Conservation (phyloP, 2,888 invertebrate species). For the Rhagium mordax region DNA sequence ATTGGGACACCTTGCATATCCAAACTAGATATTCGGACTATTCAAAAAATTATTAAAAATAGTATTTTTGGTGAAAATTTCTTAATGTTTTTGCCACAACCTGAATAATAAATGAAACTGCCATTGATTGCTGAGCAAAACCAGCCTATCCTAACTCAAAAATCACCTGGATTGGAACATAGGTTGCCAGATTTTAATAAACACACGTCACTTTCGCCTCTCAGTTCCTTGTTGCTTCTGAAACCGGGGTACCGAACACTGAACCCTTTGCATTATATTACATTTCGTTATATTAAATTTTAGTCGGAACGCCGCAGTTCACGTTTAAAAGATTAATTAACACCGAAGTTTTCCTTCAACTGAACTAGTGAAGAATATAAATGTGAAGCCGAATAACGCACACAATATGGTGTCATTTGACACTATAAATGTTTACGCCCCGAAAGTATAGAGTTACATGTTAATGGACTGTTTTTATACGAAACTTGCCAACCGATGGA, state of each 20-base stretch:
- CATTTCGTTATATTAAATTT: not conserved
- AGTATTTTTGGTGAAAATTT: too few species aligned
- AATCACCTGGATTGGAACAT: too few species aligned
- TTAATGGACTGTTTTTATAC: not conserved
- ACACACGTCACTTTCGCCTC: not conserved
- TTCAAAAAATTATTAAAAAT: too few species aligned
- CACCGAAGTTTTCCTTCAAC: not conserved
- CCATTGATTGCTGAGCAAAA: too few species aligned
- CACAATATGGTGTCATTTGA: constrained; percentile 1
- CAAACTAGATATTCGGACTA: too few species aligned
- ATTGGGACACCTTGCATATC: too few species aligned
- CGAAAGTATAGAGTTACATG: constrained; percentile 14
- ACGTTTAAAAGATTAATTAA: not conserved
- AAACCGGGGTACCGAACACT: not conserved
- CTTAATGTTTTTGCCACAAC: too few species aligned
- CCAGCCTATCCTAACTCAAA: too few species aligned
- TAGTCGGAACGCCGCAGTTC: not conserved
- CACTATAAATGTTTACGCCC: not conserved
- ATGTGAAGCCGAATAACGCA: not conserved
- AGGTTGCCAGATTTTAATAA: not conserved
- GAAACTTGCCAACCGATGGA: not conserved
- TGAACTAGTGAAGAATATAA: not conserved
- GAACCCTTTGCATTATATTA: not conserved
- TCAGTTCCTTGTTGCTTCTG: not conserved
- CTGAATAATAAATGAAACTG: too few species aligned